Evolutionary conservation across 2,888 invertebrate species (phyloP).

Genomic region (Ephialtes manifestator): DNA sequence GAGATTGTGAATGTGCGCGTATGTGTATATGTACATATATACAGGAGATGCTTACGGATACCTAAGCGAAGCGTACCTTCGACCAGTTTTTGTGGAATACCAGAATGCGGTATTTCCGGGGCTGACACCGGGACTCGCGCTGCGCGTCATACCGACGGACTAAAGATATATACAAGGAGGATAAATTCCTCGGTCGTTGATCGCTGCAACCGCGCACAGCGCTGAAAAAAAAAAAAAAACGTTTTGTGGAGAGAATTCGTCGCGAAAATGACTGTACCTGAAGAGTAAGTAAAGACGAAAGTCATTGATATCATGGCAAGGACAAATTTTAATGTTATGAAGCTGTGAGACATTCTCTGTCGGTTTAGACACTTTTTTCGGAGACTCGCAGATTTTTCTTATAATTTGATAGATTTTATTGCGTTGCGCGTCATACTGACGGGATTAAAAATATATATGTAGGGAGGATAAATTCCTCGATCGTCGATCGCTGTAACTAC

Average conservation of each 20-base stretch:
- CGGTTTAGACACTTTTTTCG: too few species aligned
- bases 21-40: not conserved
- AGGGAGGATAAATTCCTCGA: too few species aligned
- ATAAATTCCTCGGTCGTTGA: conserved; percentile 22
- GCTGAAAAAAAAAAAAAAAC: conserved; percentile 7
- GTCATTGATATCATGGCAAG: too few species aligned
- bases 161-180: not conserved
- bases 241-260: not conserved
- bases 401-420: too few species aligned
- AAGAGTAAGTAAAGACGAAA: conserved; percentile 75
- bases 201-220: not conserved
- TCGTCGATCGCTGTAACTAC: too few species aligned
- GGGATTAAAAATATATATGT: too few species aligned
- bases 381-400: too few species aligned
- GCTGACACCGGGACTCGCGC: conserved; percentile 34
- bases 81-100: conserved; percentile 67
- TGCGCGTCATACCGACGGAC: not conserved
- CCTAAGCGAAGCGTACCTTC: conserved; percentile 41
- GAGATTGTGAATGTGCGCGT: conserved; percentile 11
- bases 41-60: conserved; percentile 23
- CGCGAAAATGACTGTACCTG: conserved; percentile 77
- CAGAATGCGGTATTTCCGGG: conserved; percentile 62
- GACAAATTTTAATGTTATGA: too few species aligned
- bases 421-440: too few species aligned
- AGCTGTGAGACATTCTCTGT: too few species aligned